These are phyloP conservation scores for Heliopora coerulea DNA, from an alignment of 92 coral and sea anemone genomes.

Conservation along the genomic window DNA sequence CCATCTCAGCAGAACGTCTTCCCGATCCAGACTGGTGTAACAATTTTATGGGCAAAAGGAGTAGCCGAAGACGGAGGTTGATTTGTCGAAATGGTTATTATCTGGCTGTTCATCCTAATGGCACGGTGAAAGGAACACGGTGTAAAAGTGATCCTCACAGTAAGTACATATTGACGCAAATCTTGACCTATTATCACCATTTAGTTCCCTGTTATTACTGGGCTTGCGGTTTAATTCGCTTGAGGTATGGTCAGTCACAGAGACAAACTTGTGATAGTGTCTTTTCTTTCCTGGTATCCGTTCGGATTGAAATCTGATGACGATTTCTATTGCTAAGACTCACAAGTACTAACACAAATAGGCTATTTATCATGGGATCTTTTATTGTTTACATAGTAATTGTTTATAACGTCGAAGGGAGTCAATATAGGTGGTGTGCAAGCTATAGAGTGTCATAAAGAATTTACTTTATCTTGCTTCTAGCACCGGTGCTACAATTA, in stretches of 20 bases:
- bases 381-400: constrained; percentile 16
- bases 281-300: neutral
- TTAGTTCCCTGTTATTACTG: neutral
- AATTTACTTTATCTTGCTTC: no score
- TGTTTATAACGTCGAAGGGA: constrained; percentile 27
- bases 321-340: neutral
- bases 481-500: no score
- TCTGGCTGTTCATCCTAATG: constrained; percentile 69
- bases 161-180: constrained; percentile 29
- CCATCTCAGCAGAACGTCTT: constrained; percentile 36
- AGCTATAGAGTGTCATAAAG: neutral
- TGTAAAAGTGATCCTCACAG: constrained; percentile 68
- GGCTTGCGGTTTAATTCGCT: no score
- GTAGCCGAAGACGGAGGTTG: constrained; percentile 62
- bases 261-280: neutral
- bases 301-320: no score
- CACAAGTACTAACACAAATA: constrained; percentile 20
- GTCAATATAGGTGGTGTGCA: neutral
- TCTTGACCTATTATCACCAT: constrained; percentile 9
- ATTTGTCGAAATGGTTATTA: constrained; percentile 68
- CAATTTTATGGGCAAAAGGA: constrained; percentile 63
- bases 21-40: constrained; percentile 47
- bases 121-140: constrained; percentile 68
- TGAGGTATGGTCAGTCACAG: neutral
- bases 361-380: constrained; percentile 13